phyloP scores from a whole-genome alignment of 2,888 invertebrate genomes.

The Invenusta paracnida region DNA sequence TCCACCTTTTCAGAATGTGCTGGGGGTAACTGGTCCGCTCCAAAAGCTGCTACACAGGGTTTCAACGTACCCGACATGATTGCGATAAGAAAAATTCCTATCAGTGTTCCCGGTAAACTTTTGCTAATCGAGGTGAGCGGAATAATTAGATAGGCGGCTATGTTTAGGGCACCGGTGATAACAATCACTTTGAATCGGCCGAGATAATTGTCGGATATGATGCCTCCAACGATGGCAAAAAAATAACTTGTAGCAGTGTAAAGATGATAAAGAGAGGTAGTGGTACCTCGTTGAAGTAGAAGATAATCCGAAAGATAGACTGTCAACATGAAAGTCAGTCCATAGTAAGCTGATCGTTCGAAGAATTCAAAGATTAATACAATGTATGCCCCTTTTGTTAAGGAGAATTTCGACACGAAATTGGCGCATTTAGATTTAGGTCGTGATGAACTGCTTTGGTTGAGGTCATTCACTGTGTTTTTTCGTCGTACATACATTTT shows the following conservation, averaged over 20 bases:
- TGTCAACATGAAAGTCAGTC: conserved; percentile 47
- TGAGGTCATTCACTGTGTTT: too few species aligned
- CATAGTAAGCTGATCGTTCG: conserved; percentile 49
- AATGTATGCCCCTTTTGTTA: too few species aligned
- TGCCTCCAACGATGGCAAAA: conserved; percentile 81
- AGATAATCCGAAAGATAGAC: conserved; percentile 78
- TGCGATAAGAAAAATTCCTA: conserved; percentile 73
- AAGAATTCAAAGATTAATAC: conserved; percentile 48
- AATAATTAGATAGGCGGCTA: conserved; percentile 41
- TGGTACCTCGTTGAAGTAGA: conserved; percentile 69
- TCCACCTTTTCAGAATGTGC: conserved; percentile 71
- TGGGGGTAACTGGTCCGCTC: conserved; percentile 80
- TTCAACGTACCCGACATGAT: conserved; percentile 90
- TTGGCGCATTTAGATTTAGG: too few species aligned
- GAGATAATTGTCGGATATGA: conserved; percentile 83
- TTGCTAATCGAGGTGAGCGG: conserved; percentile 30
- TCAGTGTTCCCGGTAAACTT: conserved; percentile 63
- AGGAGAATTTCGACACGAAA: too few species aligned
- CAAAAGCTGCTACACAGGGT: conserved; percentile 88
- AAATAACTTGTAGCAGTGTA: conserved; percentile 85
- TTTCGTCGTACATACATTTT: too few species aligned
- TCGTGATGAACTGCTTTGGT: too few species aligned
- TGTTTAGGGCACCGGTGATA: conserved; percentile 37
- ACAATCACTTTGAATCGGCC: conserved; percentile 37
- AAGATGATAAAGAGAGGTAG: conserved; percentile 80